These are phyloP conservation scores for Acleris laterana DNA, from an alignment of 2,888 invertebrate species.

Conservation along the genomic window DNA sequence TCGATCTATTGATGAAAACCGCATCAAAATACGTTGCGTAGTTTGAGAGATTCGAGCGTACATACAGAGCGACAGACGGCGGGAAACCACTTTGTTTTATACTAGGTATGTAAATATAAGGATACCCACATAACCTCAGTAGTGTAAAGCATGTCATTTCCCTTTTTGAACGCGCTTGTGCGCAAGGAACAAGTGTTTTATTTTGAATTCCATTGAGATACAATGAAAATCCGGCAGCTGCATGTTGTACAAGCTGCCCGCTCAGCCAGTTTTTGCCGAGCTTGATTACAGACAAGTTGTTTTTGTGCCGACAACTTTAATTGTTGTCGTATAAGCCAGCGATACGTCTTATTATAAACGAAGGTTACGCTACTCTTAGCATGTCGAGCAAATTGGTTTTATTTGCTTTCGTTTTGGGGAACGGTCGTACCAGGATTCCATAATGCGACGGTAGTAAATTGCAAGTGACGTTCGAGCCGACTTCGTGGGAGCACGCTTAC, in stretches of 20 bases:
- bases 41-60: too few relatives aligned
- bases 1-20: too few relatives aligned
- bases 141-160: too few relatives aligned
- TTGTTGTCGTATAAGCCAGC: conserved; percentile 11
- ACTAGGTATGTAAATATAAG: too few relatives aligned
- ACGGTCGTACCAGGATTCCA: conserved; percentile 20
- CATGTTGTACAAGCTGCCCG: too few relatives aligned
- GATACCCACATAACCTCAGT: too few relatives aligned
- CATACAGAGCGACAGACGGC: too few relatives aligned
- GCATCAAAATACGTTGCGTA: too few relatives aligned
- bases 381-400: conserved; percentile 34
- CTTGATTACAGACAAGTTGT: conserved; percentile 16
- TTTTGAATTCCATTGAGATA: background rate
- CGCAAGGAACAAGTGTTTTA: background rate
- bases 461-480: conserved; percentile 17
- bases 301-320: conserved; percentile 26
- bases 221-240: background rate
- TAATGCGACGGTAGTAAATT: conserved; percentile 24
- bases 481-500: too few relatives aligned
- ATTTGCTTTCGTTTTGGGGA: conserved; percentile 11
- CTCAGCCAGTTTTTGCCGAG: conserved; percentile 9
- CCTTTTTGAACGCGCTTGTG: too few relatives aligned
- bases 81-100: too few relatives aligned
- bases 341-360: conserved; percentile 25
- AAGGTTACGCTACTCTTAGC: conserved; percentile 29